phyloP scores from a whole-genome alignment of 2,797 vertebrate species.

The Holocentrus rufus region DNA sequence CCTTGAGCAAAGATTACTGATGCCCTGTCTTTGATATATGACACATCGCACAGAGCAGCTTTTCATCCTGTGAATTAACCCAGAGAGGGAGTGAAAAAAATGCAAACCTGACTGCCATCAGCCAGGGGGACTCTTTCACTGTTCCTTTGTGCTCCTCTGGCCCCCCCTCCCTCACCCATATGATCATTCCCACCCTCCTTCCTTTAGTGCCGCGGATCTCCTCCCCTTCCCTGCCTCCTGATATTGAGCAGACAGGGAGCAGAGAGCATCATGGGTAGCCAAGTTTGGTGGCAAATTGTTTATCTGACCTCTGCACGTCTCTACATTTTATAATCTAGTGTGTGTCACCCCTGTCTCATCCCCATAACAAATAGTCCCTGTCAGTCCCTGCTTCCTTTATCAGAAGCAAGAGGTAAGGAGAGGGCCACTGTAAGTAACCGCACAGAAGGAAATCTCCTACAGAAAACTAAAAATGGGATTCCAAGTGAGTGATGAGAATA shows the following conservation, averaged over 20 bases:
- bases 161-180: conserved; percentile 76
- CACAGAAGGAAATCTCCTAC: conserved; percentile 57
- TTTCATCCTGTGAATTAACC: conserved; percentile 99
- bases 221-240: conserved; percentile 63
- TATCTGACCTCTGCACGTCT: conserved; percentile 86
- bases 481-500: conserved; percentile 74
- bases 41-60: conserved; percentile 96
- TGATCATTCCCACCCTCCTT: conserved; percentile 80
- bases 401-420: conserved; percentile 89
- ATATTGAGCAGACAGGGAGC: conserved; percentile 81
- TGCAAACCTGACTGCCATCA: conserved; percentile 95
- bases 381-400: conserved; percentile 89
- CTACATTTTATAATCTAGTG: conserved; percentile 85
- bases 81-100: conserved; percentile 86
- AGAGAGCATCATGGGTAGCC: conserved; percentile 84
- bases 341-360: conserved; percentile 82
- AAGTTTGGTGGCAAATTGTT: conserved; percentile 89
- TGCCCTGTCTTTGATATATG: conserved; percentile 98
- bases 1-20: conserved; percentile 99
- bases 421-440: conserved; percentile 70
- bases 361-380: conserved; percentile 83
- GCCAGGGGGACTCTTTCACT: conserved; percentile 87
- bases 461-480: conserved; percentile 70
- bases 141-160: conserved; percentile 86
- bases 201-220: conserved; percentile 37